Percentiles rank a stretch among this genome's conserved stretches.
phyloP scores from a whole-genome alignment of 2,113 vertebrate species.

The Peromyscus maniculatus region DNA sequence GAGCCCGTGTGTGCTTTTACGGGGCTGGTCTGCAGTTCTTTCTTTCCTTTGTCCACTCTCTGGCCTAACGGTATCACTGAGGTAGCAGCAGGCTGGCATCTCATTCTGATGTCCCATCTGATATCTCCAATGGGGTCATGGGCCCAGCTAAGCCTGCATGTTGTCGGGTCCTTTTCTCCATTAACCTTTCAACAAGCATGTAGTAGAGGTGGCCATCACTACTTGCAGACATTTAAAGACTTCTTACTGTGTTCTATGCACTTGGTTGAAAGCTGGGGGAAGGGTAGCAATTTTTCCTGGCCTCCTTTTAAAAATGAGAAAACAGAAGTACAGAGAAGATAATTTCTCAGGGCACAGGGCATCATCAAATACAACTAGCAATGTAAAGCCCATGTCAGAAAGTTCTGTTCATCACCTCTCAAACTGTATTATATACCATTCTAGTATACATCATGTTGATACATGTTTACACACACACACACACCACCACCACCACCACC shows the following conservation, averaged over 20 bases:
- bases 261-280: not conserved
- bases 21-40: not conserved
- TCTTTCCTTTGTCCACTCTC: not conserved
- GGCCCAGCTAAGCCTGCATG: not conserved
- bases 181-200: not conserved
- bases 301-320: not conserved
- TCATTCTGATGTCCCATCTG: not conserved
- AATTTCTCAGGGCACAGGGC: not conserved
- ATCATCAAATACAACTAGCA: not conserved
- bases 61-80: not conserved
- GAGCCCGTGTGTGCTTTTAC: not conserved
- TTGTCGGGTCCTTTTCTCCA: not conserved
- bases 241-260: not conserved
- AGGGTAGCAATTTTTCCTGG: not conserved
- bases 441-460: not conserved
- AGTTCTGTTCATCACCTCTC: not conserved
- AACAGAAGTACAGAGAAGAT: conserved; percentile 9
- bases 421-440: not conserved
- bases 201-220: not conserved
- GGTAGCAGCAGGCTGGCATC: not conserved
- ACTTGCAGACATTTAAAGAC: not conserved
- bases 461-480: not conserved
- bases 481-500: not conserved
- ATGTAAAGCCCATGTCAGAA: not conserved
- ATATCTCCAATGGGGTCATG: not conserved